Evolutionary conservation across 2,797 vertebrate species (phyloP).

Genomic region (Neopelma chrysocephalum): DNA sequence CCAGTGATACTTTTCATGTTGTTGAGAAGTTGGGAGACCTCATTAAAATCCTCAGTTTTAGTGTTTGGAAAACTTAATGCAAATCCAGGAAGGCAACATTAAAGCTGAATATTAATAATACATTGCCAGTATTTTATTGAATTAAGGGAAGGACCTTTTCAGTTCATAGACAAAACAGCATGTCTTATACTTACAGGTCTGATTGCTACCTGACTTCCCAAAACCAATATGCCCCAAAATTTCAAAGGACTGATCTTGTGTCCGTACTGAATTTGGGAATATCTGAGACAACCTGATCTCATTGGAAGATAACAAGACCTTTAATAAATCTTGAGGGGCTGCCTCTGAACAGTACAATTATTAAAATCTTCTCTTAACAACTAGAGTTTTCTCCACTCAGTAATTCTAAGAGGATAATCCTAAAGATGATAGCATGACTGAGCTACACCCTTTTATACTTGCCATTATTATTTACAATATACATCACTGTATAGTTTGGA

Average conservation of each 20-base stretch:
- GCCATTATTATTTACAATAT: neutral
- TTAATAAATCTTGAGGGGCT: neutral
- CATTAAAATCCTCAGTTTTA: neutral
- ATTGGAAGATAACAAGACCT: neutral
- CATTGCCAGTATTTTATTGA: neutral
- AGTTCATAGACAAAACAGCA: neutral
- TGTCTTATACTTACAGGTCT: neutral
- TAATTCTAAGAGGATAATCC: neutral
- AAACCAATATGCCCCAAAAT: neutral
- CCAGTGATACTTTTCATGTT: conserved; percentile 34
- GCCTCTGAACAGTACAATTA: neutral
- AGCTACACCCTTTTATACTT: neutral
- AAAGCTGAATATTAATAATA: neutral
- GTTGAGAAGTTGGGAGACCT: neutral
- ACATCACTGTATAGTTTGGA: neutral
- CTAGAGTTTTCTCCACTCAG: neutral
- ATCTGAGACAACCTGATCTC: neutral
- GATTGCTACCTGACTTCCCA: neutral
- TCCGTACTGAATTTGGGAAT: neutral
- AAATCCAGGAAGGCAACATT: neutral
- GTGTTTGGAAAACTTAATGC: neutral
- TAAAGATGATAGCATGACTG: neutral
- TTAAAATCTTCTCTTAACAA: neutral
- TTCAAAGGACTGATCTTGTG: neutral
- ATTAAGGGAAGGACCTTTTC: neutral